phyloP scores from a whole-genome alignment of 1,140 invertebrate genomes.

The Stegodyphus dumicola region DNA sequence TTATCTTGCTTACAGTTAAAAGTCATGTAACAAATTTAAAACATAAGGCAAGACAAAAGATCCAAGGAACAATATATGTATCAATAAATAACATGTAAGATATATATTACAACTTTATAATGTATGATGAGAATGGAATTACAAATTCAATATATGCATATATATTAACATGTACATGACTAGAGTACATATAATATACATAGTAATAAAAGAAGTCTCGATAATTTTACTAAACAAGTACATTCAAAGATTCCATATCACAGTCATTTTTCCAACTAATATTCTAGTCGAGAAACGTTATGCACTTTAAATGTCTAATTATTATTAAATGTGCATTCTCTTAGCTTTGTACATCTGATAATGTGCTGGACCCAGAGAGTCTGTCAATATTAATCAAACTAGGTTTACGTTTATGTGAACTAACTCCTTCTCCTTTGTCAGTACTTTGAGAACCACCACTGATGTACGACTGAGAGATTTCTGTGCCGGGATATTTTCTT shows the following conservation, averaged over 20 bases:
- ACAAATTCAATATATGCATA: not conserved
- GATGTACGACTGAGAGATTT: conserved; percentile 26
- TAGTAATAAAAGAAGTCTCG: not conserved
- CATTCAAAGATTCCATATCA: not conserved
- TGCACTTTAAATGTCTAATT: not conserved
- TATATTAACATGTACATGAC: not conserved
- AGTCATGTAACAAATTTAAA: no score
- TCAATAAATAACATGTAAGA: no score
- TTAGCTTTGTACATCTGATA: not conserved
- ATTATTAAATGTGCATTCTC: not conserved
- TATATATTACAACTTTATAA: no score
- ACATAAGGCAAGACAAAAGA: no score
- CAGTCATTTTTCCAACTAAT: not conserved
- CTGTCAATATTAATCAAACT: not conserved
- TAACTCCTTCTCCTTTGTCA: conserved; percentile 3
- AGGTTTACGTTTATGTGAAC: conserved; percentile 30
- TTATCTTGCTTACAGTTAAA: no score
- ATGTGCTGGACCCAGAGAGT: not conserved
- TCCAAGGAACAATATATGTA: no score
- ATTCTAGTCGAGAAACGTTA: no score
- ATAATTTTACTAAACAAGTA: not conserved
- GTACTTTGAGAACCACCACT: not conserved
- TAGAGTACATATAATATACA: not conserved
- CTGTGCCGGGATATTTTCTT: conserved; percentile 42
- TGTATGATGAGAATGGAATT: not conserved